Evolutionary conservation across 2,113 vertebrate genomes (phyloP), one percentile per base, ranked within the genome.

Genomic region (Sceloporus tristichus): DNA sequence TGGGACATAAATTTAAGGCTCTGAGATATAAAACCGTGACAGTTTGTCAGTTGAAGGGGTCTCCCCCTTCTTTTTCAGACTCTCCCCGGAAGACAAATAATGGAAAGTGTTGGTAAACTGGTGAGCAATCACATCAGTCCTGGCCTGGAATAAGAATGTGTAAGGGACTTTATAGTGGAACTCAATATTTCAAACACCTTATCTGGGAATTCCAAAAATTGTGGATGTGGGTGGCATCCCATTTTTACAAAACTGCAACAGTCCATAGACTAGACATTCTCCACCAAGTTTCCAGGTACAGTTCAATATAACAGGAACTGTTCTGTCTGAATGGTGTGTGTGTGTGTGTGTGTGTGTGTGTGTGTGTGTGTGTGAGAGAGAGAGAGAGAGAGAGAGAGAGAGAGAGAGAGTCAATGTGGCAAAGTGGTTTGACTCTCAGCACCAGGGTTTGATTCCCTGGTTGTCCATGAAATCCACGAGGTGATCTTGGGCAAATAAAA

Each of bases 151-250:
- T 19, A 3, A n/a, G 88, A 82, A 34, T 84, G 38, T 62, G 48
- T 66, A 79, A 74, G 78, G 34, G 89, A 56, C 83, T 80, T 54
- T 71, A 59, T 87, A 68, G 25, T 82, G 11, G 27, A 53, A 29
- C 76, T 74, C 65, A 79, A 77, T 90, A 38, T 89, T 91, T 92
- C 87, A 82, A 76, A 82, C 6, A 48, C 19, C 59, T 87, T 91
- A 66, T 78, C 76, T 68, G 86, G 13, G 91, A 86, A 75, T 81
- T 85, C 94, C 82, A 75, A 87, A 93, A 80, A 76, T 91, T 91
- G 82, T 18, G 92, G 66, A 76, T 70, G 84, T 86, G 66, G 38
- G 82, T 56, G 23, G 40, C 48, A 54, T 54, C 48, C n/a, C 25
- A 56, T 13, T 54, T 68, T 42, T 71, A 8, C 70, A 80, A 71